phyloP scores from a whole-genome alignment of 2,888 invertebrate genomes.

The Drosophila eohydei region DNA sequence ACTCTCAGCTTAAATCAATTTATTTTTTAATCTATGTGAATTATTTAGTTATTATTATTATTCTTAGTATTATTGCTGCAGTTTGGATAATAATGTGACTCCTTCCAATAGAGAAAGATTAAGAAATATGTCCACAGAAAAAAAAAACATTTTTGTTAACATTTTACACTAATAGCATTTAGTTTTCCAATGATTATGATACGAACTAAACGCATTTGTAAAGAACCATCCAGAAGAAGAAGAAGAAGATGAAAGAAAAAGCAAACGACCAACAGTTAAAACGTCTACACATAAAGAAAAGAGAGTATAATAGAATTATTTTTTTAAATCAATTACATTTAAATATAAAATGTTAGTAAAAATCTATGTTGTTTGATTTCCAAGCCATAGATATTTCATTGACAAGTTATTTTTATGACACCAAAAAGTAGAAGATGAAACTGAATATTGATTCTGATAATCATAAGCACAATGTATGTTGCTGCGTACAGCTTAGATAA shows the following conservation, averaged over 20 bases:
- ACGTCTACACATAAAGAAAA: slow-evolving; percentile 49
- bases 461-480: slow-evolving; percentile 73
- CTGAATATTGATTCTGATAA: slow-evolving; percentile 67
- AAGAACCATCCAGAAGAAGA: slow-evolving; percentile 64
- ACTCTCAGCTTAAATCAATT: slow-evolving; percentile 7
- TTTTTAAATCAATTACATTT: slow-evolving; percentile 43
- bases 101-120: slow-evolving; percentile 62
- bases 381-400: slow-evolving; percentile 44
- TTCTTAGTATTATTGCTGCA: slow-evolving; percentile 27
- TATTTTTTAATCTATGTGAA: slow-evolving; percentile 29
- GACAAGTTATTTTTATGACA: slow-evolving; percentile 27
- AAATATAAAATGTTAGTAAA: slow-evolving; percentile 15
- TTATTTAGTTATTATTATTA: slow-evolving; percentile 10
- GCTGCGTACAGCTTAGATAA: slow-evolving; percentile 49
- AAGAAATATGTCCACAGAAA: not conserved
- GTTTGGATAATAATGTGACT: slow-evolving; percentile 46
- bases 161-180: slow-evolving; percentile 45
- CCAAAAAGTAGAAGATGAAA: slow-evolving; percentile 20
- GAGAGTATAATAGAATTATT: slow-evolving; percentile 47
- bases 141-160: slow-evolving; percentile 42
- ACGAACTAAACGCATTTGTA: slow-evolving; percentile 38
- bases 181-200: slow-evolving; percentile 48
- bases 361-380: slow-evolving; percentile 44
- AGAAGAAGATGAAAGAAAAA: slow-evolving; percentile 30
- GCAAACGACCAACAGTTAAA: slow-evolving; percentile 69